phyloP scores from a whole-genome alignment of 2,113 vertebrate species.

The Dasyprocta punctata region DNA sequence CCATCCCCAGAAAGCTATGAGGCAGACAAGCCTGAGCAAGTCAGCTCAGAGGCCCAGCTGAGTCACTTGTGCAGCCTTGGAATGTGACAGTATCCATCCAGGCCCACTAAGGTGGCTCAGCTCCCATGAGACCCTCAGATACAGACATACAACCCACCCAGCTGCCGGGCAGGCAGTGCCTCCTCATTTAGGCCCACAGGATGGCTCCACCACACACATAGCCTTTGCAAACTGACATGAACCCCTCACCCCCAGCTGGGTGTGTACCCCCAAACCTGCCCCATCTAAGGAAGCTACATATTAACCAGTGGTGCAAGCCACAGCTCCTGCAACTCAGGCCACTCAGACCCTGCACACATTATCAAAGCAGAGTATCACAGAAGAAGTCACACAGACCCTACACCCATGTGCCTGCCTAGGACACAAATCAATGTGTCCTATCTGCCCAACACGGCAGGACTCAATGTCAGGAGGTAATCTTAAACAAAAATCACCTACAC shows the following conservation, averaged over 20 bases:
- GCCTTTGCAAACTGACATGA: neutral
- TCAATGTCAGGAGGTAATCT: neutral
- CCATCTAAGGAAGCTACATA: neutral
- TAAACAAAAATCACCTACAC: neutral
- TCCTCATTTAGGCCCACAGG: no score
- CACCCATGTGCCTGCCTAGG: neutral
- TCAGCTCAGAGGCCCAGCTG: neutral
- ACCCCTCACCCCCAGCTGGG: no score
- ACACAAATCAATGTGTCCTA: neutral
- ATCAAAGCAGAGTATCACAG: neutral
- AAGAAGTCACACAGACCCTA: neutral
- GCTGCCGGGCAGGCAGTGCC: neutral
- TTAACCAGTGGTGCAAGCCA: neutral
- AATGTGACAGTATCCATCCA: neutral
- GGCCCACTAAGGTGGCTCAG: neutral
- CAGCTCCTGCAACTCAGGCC: neutral
- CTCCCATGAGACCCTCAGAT: no score
- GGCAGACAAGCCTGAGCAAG: neutral
- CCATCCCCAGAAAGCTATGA: neutral
- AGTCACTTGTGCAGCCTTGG: neutral
- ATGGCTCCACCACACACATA: neutral
- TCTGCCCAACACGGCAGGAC: neutral
- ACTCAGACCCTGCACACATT: neutral
- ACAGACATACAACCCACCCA: no score
- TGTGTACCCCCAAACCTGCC: neutral